These are phyloP conservation scores for Crotalus horridus DNA, from an alignment of 2,113 vertebrate species.

Conservation along the genomic window DNA sequence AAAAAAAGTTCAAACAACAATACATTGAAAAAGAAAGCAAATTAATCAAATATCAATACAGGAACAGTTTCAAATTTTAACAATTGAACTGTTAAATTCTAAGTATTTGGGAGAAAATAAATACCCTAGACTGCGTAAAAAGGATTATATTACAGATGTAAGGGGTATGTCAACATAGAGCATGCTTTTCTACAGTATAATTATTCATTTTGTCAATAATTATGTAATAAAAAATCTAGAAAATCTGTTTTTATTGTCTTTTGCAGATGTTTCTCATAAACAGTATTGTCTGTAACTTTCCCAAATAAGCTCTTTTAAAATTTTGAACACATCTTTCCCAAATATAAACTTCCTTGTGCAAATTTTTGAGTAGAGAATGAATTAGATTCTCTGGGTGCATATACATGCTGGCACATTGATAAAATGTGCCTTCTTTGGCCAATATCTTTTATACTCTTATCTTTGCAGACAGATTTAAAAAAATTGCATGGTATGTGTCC, in stretches of 20 bases:
- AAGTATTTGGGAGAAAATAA: background rate
- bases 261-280: background rate
- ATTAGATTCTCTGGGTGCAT: background rate
- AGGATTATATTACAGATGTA: background rate
- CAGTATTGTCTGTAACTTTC: background rate
- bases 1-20: too few species aligned
- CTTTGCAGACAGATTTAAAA: background rate
- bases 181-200: background rate
- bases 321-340: background rate
- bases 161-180: background rate
- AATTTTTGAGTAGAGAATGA: background rate
- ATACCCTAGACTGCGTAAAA: background rate
- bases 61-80: too few species aligned
- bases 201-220: background rate
- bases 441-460: background rate
- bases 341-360: background rate
- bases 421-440: background rate
- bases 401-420: background rate
- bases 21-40: too few species aligned
- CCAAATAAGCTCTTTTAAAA: background rate
- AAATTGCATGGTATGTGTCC: background rate
- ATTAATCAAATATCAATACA: too few species aligned
- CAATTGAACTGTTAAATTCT: background rate
- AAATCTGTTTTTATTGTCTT: background rate
- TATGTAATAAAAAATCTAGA: background rate